Percentiles rank a stretch among this genome's conserved stretches.
Conservation (phyloP, 2,888 invertebrate genomes). For the Disparrhopalites patrizii region DNA sequence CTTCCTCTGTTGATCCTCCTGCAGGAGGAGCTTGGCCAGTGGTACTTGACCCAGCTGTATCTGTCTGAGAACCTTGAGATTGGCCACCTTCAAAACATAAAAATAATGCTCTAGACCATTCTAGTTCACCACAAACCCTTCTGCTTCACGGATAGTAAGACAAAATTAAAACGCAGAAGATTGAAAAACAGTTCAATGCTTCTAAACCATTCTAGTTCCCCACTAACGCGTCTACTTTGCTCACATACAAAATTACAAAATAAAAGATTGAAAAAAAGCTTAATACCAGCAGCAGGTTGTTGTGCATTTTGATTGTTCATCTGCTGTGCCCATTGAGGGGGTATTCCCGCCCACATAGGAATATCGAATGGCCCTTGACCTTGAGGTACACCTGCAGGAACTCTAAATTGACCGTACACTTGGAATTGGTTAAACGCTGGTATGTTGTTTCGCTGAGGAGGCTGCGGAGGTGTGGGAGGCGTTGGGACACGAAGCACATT, state of each 20-base stretch:
- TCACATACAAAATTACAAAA: too few relatives aligned
- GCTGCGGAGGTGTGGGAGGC: conserved; percentile 53
- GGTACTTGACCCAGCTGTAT: neutral
- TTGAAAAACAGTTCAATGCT: too few relatives aligned
- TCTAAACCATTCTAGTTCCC: too few relatives aligned
- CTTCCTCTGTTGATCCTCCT: conserved; percentile 12
- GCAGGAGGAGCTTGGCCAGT: neutral
- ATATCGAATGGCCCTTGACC: conserved; percentile 27
- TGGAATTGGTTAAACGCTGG: conserved; percentile 41
- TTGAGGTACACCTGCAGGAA: conserved; percentile 37
- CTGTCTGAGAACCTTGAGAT: neutral
- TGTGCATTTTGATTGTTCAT: conserved; percentile 24
- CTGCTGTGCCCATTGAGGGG: conserved; percentile 36
- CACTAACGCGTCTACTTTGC: too few relatives aligned
- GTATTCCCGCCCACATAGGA: conserved; percentile 39
- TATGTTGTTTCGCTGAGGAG: conserved; percentile 48
- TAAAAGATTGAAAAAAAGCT: neutral
- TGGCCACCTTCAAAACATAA: neutral
- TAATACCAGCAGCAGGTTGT: neutral
- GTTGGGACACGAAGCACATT: conserved; percentile 64
- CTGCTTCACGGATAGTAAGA: too few relatives aligned
- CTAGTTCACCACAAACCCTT: too few relatives aligned
- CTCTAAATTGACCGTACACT: conserved; percentile 39
- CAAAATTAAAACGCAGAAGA: too few relatives aligned
- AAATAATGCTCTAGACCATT: neutral